phyloP scores from a whole-genome alignment of 1,140 invertebrate genomes.

The Cheumatopsyche charites region DNA sequence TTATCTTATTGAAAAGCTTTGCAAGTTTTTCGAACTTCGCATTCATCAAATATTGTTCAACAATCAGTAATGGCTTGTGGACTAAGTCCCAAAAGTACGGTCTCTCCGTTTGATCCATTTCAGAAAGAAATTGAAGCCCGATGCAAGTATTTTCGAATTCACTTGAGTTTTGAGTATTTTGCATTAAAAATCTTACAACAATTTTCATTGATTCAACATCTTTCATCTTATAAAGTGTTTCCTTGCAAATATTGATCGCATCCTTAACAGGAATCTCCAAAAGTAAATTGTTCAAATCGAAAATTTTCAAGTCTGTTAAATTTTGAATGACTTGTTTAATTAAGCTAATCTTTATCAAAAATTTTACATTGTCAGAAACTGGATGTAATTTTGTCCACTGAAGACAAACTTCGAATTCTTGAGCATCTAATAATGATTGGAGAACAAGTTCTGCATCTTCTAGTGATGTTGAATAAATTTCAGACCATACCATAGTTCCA shows the following conservation, averaged over 20 bases:
- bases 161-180: slow-evolving; percentile 56
- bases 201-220: slow-evolving; percentile 68
- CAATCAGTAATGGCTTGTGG: slow-evolving; percentile 69
- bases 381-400: slow-evolving; percentile 66
- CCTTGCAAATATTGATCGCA: slow-evolving; percentile 65
- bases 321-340: slow-evolving; percentile 57
- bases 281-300: slow-evolving; percentile 58
- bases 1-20: slow-evolving; percentile 61
- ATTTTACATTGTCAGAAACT: slow-evolving; percentile 59
- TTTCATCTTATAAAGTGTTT: slow-evolving; percentile 66
- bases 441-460: slow-evolving; percentile 41
- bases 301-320: slow-evolving; percentile 53
- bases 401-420: slow-evolving; percentile 64
- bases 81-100: slow-evolving; percentile 68
- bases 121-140: slow-evolving; percentile 66
- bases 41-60: slow-evolving; percentile 80
- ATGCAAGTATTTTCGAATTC: slow-evolving; percentile 62
- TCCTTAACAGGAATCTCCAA: slow-evolving; percentile 60
- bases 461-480: slow-evolving; percentile 37
- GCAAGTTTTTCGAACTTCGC: slow-evolving; percentile 71
- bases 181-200: slow-evolving; percentile 65
- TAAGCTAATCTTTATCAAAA: slow-evolving; percentile 55
- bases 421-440: slow-evolving; percentile 38
- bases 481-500: slow-evolving; percentile 34
- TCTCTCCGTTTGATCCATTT: slow-evolving; percentile 62